Percentiles rank a stretch among this genome's conserved stretches.
These are phyloP conservation scores for Bombus sibiricus DNA, from an alignment of 1,140 invertebrate species.

Conservation along the genomic window DNA sequence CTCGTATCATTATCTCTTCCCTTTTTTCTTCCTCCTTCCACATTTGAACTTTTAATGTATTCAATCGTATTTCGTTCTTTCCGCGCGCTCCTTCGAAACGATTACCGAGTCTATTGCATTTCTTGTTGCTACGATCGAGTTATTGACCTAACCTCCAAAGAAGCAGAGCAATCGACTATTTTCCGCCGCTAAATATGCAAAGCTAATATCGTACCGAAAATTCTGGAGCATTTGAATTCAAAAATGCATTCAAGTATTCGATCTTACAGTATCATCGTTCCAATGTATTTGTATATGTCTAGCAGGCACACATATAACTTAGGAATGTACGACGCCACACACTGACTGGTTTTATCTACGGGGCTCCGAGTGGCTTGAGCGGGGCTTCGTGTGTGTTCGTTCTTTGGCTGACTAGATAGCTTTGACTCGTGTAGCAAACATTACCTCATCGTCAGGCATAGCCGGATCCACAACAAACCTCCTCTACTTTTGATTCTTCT, in stretches of 20 bases:
- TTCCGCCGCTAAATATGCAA: not conserved
- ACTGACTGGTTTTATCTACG: slow-evolving; percentile 58
- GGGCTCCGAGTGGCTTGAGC: slow-evolving; percentile 42
- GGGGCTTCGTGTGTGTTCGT: slow-evolving; percentile 45
- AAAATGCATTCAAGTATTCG: not conserved
- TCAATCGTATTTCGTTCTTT: not conserved
- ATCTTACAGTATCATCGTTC: not conserved
- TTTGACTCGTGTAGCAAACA: slow-evolving; percentile 58
- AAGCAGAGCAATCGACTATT: not conserved
- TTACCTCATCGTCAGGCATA: slow-evolving; percentile 70
- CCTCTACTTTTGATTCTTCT: slow-evolving; percentile 65
- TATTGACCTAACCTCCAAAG: slow-evolving; percentile 14
- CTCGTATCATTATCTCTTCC: not conserved
- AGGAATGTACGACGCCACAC: slow-evolving; percentile 46
- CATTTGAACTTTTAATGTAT: not conserved
- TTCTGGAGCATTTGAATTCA: not conserved
- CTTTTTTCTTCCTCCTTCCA: not conserved
- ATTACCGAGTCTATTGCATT: too few relatives aligned
- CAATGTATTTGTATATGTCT: slow-evolving; percentile 12
- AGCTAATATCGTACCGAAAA: not conserved
- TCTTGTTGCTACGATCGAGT: not conserved
- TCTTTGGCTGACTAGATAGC: slow-evolving; percentile 59
- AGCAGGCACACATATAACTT: slow-evolving; percentile 36
- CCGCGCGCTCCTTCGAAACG: not conserved
- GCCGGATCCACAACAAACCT: slow-evolving; percentile 69